These are phyloP conservation scores for Sebastes nivosus DNA, from an alignment of 2,797 vertebrate species.

Conservation along the genomic window DNA sequence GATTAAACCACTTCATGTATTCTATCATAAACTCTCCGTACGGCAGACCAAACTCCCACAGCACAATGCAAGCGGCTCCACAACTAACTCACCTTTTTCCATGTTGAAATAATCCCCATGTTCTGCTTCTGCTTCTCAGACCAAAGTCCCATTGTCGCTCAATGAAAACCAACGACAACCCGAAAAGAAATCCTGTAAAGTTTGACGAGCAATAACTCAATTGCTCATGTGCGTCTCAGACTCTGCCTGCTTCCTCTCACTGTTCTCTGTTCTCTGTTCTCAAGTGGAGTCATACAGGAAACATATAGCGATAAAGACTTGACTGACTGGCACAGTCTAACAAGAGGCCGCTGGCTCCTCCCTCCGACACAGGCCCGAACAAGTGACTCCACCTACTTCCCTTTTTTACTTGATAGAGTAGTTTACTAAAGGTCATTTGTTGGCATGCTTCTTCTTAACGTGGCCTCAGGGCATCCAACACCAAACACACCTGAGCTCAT, in stretches of 20 bases:
- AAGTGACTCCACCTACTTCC: conserved; percentile 70
- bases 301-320: conserved; percentile 64
- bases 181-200: conserved; percentile 40
- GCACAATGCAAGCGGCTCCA: background rate
- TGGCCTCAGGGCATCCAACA: conserved; percentile 37
- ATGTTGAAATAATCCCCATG: conserved; percentile 61
- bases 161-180: conserved; percentile 30
- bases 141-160: conserved; percentile 79
- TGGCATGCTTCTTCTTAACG: conserved; percentile 31
- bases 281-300: conserved; percentile 73
- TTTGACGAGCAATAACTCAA: background rate
- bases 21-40: background rate
- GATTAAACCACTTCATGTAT: background rate
- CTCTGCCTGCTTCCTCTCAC: conserved; percentile 49
- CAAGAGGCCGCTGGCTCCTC: conserved; percentile 61
- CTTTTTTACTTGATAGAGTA: conserved; percentile 45
- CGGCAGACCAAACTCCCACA: background rate
- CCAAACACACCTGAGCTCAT: conserved; percentile 49
- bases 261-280: conserved; percentile 49
- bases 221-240: conserved; percentile 6
- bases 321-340: conserved; percentile 58
- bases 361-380: conserved; percentile 58
- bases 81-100: conserved; percentile 75
- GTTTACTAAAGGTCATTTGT: conserved; percentile 64
- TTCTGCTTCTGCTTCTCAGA: conserved; percentile 72